A percentile compares a stretch with the other conserved stretches of the same genome.
phyloP scores from a whole-genome alignment of 2,888 invertebrate species.

The Tenodera sinensis region DNA sequence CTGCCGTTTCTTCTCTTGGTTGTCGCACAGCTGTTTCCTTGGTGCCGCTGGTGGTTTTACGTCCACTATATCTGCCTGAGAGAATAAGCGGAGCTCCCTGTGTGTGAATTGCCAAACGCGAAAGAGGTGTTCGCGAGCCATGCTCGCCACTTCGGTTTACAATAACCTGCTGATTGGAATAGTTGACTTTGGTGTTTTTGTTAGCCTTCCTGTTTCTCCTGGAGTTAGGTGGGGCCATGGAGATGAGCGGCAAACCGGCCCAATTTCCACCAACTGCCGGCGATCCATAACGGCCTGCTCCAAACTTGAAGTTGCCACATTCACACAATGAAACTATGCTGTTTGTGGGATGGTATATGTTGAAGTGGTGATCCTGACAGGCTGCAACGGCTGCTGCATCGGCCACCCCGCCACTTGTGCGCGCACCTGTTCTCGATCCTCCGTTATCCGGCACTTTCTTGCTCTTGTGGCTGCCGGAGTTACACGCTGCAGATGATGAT shows the following conservation, averaged over 20 bases:
- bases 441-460: slow-evolving; percentile 22
- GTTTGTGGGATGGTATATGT: slow-evolving; percentile 2
- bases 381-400: not conserved
- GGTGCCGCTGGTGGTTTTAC: slow-evolving; percentile 44
- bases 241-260: slow-evolving; percentile 78
- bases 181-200: not conserved
- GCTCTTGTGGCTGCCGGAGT: slow-evolving; percentile 30
- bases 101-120: slow-evolving; percentile 75
- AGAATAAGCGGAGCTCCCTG: slow-evolving; percentile 82
- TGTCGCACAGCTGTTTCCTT: not conserved
- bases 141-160: not conserved
- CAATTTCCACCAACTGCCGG: slow-evolving; percentile 46
- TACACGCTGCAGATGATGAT: slow-evolving; percentile 43
- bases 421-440: not conserved
- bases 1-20: not conserved
- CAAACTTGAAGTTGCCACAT: slow-evolving; percentile 13
- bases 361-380: not conserved
- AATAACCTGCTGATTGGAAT: not conserved
- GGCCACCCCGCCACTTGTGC: not conserved
- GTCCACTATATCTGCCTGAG: slow-evolving; percentile 57
- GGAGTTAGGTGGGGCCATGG: slow-evolving; percentile 61
- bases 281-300: slow-evolving; percentile 12
- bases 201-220: slow-evolving; percentile 43
- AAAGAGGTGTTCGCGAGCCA: slow-evolving; percentile 53
- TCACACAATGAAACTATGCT: slow-evolving; percentile 15